Base-by-base conservation (phyloP, 2,797 vertebrate genomes). In the Acanthurus tractus region DNA sequence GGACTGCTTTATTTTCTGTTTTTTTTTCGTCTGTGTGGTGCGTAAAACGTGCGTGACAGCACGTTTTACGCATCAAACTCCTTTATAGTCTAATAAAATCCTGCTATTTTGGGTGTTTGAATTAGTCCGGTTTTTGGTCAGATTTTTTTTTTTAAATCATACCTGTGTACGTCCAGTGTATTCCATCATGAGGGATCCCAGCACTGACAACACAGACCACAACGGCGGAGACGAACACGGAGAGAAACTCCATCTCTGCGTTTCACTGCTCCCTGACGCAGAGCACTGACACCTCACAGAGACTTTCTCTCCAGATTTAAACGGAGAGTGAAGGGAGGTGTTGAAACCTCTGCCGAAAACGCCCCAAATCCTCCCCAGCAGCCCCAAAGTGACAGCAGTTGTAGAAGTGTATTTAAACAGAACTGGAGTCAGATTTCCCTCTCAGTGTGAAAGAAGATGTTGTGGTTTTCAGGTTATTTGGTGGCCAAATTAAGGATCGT, bases 141-240 rank as follows among this genome's bases (percentile, higher is more conserved):
- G 0, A n/a, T n/a, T n/a, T n/a, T n/a, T n/a, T n/a, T n/a, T n/a
- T n/a, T n/a, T n/a, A n/a, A n/a, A n/a, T n/a, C n/a, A n/a, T n/a
- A n/a, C n/a, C 95, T 85, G 74, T 84, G 74, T 96, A 96, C 29
- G 95, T 95, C 95, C 95, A 96, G 71, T 95, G 95, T n/a, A 94
- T 91, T 14, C 82, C 92, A 72, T 91, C 82, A 54, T 87, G 81
- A 10, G 79, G 82, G 44, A 89, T 86, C 40, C 66, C 87, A 49
- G 91, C 89, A 38, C 44, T 69, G 63, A 69, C 88, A 11, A 81
- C 73, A 11, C 42, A 75, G 17, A 92, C 14, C 44, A 87, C 67
- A 71, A 85, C 12, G 22, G 76, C 73, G 50, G 57, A 89, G 77
- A 69, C 57, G 25, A 87, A 65, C 48, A 52, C 63, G 15, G 68